These are phyloP conservation scores for Heliornis fulica DNA, from an alignment of 2,113 vertebrate genomes.

Conservation along the genomic window DNA sequence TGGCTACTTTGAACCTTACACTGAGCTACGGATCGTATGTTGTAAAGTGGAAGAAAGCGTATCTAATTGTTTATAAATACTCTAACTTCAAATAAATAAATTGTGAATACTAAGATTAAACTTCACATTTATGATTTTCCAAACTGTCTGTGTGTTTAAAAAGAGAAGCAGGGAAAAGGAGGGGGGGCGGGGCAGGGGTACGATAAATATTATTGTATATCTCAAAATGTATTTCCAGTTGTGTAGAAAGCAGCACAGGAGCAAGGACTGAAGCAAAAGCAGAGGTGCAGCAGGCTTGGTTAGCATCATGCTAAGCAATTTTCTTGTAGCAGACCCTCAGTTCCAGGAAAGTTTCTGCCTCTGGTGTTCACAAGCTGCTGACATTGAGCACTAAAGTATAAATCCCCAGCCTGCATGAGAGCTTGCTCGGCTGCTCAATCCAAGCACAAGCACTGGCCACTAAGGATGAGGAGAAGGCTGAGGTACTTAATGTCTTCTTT, in stretches of 20 bases:
- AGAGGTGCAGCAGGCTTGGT: not conserved
- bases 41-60: not conserved
- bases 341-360: not conserved
- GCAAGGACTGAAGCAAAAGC: not conserved
- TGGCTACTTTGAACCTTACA: not conserved
- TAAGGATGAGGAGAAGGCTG: too few relatives aligned
- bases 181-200: not conserved
- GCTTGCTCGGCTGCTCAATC: not conserved
- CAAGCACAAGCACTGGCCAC: not conserved
- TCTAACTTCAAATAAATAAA: not conserved
- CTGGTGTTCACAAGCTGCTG: not conserved
- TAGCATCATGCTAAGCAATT: not conserved
- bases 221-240: not conserved
- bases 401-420: not conserved
- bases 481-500: too few relatives aligned
- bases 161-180: not conserved
- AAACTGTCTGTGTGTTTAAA: not conserved
- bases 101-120: not conserved
- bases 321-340: not conserved
- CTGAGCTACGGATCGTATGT: not conserved
- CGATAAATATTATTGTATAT: not conserved
- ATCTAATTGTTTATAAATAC: not conserved
- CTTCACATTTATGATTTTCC: not conserved
- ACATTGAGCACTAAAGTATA: not conserved
- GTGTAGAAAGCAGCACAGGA: fast-evolving